phyloP scores from a whole-genome alignment of 2,113 vertebrate genomes.

The Dipodomys stephensi region DNA sequence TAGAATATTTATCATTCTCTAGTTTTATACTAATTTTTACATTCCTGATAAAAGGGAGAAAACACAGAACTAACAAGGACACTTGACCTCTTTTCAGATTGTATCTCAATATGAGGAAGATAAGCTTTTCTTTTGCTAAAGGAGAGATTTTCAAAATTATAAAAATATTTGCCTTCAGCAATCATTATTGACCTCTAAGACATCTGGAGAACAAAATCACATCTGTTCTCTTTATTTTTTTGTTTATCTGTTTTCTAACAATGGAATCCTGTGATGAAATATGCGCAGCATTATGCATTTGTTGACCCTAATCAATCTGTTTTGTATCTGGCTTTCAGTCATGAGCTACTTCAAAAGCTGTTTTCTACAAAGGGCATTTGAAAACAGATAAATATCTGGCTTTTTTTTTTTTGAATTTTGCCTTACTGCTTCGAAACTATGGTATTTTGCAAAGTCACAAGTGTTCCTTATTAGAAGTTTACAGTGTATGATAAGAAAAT shows the following conservation, averaged over 20 bases:
- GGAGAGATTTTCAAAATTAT: slow-evolving; percentile 17
- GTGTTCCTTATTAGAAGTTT: not conserved
- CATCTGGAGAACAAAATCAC: not conserved
- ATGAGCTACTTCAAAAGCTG: not conserved
- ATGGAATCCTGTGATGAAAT: not conserved
- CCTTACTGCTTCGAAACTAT: not conserved
- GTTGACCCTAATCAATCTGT: not conserved
- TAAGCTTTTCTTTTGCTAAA: not conserved
- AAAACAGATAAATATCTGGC: slow-evolving; percentile 35
- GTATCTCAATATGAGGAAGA: not conserved
- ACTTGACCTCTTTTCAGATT: not conserved
- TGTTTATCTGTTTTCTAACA: not conserved
- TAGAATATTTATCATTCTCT: not conserved
- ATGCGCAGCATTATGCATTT: not conserved
- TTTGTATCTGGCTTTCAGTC: not conserved
- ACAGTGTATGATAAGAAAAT: not conserved
- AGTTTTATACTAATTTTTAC: not conserved
- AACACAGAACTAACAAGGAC: not conserved
- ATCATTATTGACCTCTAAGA: not conserved
- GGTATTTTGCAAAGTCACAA: not conserved
- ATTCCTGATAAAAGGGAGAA: not conserved
- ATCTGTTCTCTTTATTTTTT: not conserved
- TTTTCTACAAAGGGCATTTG: not conserved
- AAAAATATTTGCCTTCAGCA: not conserved
- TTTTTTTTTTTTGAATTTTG: not conserved